phyloP scores from a whole-genome alignment of 2,113 vertebrate species.

The Phrynosoma platyrhinos region DNA sequence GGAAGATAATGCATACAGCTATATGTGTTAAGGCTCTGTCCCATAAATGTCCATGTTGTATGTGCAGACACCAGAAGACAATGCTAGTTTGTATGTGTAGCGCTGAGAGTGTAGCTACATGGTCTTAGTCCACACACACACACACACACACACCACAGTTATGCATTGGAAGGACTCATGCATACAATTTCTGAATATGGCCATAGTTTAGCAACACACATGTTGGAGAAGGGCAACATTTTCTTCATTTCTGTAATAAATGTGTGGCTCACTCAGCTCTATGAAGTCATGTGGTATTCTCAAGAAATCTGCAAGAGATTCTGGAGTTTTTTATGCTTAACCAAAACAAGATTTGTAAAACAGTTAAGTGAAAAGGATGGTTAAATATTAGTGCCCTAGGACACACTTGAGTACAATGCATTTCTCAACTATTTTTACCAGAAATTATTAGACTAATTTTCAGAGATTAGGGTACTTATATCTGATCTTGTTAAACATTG shows the following conservation, averaged over 20 bases:
- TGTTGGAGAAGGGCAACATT: not conserved
- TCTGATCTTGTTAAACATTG: slow-evolving; percentile 72
- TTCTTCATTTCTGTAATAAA: slow-evolving; percentile 6
- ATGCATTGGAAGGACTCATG: not conserved
- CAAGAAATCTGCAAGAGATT: slow-evolving; percentile 31
- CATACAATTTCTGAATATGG: not conserved
- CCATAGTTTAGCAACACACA: not conserved
- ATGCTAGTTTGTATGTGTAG: too few species aligned
- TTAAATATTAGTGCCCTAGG: slow-evolving; percentile 30
- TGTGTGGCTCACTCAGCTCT: slow-evolving; percentile 14
- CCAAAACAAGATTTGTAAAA: slow-evolving; percentile 48
- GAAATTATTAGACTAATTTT: slow-evolving; percentile 71
- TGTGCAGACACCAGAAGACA: too few species aligned
- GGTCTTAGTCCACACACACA: too few species aligned
- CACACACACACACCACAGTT: too few species aligned
- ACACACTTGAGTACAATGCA: slow-evolving; percentile 32
- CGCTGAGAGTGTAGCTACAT: too few species aligned
- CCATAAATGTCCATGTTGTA: too few species aligned
- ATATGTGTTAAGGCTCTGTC: too few species aligned
- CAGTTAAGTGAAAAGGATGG: slow-evolving; percentile 34
- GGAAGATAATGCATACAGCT: too few species aligned
- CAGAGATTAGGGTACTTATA: slow-evolving; percentile 71
- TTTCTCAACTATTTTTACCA: slow-evolving; percentile 40
- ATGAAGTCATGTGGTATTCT: slow-evolving; percentile 13
- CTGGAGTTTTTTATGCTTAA: slow-evolving; percentile 35